These are phyloP conservation scores for Stercorarius parasiticus DNA, from an alignment of 2,113 vertebrate species.

Conservation along the genomic window DNA sequence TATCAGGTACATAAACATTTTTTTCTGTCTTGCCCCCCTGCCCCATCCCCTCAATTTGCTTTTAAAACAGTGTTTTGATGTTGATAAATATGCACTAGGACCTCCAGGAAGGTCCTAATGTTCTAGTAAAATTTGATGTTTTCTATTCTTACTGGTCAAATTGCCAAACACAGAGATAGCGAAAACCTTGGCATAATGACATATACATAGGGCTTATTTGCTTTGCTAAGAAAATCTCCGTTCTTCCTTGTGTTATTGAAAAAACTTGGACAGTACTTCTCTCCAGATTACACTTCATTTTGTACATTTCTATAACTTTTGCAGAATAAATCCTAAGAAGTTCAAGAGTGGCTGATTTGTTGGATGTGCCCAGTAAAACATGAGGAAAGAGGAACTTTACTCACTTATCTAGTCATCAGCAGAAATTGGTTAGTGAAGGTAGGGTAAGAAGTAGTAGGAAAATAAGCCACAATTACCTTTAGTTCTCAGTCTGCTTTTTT, in stretches of 20 bases:
- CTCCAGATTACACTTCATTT: neutral
- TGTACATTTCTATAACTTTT: neutral
- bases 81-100: neutral
- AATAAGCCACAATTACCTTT: neutral
- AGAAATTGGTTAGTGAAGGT: neutral
- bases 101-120: neutral
- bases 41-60: neutral
- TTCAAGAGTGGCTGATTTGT: neutral
- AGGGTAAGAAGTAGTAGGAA: neutral
- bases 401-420: neutral
- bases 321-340: neutral
- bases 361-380: neutral
- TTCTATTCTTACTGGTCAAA: neutral
- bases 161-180: neutral
- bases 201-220: neutral
- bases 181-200: neutral
- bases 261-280: neutral
- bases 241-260: neutral
- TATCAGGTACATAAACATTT: neutral
- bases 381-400: neutral
- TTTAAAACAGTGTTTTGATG: neutral
- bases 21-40: neutral
- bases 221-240: neutral
- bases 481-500: neutral
- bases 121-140: neutral